Evolutionary conservation across 2,797 vertebrate species (phyloP).

Genomic region (Brotogeris chrysoptera): DNA sequence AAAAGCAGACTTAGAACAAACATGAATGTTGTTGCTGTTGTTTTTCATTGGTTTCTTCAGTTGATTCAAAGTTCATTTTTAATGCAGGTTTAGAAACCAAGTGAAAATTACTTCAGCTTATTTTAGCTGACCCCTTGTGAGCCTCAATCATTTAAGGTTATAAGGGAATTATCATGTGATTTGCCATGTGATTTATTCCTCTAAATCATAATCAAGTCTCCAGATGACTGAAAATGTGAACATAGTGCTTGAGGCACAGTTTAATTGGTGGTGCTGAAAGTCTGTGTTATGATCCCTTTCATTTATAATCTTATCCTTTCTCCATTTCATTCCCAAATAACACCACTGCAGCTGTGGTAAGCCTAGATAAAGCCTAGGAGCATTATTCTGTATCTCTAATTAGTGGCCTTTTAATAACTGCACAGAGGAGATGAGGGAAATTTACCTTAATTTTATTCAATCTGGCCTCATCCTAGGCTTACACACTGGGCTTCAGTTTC

Average conservation of each 20-base stretch:
- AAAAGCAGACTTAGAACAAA: neutral
- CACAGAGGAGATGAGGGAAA: neutral
- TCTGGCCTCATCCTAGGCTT: neutral
- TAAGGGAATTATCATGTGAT: neutral
- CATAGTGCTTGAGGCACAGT: slow-evolving; percentile 14
- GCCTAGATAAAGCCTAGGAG: neutral
- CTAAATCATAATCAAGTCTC: slow-evolving; percentile 1
- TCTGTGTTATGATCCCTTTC: neutral
- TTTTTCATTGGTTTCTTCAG: neutral
- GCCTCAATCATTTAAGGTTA: slow-evolving; percentile 21
- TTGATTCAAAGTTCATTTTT: slow-evolving; percentile 23
- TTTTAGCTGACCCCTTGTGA: slow-evolving; percentile 11
- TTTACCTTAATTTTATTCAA: neutral
- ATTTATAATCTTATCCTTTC: slow-evolving; percentile 10
- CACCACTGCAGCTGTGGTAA: neutral
- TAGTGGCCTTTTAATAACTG: neutral
- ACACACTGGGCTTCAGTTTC: neutral
- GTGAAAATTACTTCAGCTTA: slow-evolving; percentile 34
- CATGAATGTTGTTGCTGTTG: neutral
- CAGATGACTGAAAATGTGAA: neutral
- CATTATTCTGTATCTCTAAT: neutral
- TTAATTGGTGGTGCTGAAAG: slow-evolving; percentile 27
- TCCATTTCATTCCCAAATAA: neutral
- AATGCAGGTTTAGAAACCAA: neutral
- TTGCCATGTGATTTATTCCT: slow-evolving; percentile 16